Percentiles rank a stretch among this genome's conserved stretches.
phyloP scores from a whole-genome alignment of 2,888 invertebrate species.

The Chaetogeoica ovagalla region DNA sequence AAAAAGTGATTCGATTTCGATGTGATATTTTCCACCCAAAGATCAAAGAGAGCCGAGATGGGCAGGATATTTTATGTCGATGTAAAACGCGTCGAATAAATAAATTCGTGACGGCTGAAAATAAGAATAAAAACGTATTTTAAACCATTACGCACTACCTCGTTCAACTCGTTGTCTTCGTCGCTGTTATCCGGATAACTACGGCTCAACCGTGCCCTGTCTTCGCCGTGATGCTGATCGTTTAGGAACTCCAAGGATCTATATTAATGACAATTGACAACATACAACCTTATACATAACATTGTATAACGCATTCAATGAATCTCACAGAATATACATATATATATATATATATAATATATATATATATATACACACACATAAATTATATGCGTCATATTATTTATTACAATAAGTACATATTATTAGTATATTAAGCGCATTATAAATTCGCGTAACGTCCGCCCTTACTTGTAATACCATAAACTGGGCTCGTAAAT shows the following conservation, averaged over 20 bases:
- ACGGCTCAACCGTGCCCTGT: conserved; percentile 33
- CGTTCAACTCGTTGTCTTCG: conserved; percentile 41
- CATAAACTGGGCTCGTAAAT: conserved; percentile 41
- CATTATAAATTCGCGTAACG: not conserved
- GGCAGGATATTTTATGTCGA: not conserved
- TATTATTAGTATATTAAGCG: too few relatives aligned
- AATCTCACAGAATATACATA: not conserved
- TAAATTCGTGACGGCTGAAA: not conserved
- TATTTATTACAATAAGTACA: too few relatives aligned
- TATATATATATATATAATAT: too few relatives aligned
- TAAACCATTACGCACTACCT: conserved; percentile 8
- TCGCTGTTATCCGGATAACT: conserved; percentile 45
- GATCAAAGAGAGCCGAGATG: not conserved
- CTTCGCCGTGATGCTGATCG: conserved; percentile 41
- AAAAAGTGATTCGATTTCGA: not conserved
- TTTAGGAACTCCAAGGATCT: conserved; percentile 48
- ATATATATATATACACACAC: too few relatives aligned
- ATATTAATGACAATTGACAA: not conserved
- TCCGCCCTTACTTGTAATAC: conserved; percentile 43
- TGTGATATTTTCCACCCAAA: not conserved
- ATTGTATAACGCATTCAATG: not conserved
- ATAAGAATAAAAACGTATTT: too few relatives aligned
- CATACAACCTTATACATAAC: not conserved
- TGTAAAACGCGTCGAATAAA: not conserved
- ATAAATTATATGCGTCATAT: too few relatives aligned